Percentiles rank a stretch among this genome's conserved stretches.
Conservation (phyloP, 1,140 invertebrate species). For the Drosophila lacteicornis region DNA sequence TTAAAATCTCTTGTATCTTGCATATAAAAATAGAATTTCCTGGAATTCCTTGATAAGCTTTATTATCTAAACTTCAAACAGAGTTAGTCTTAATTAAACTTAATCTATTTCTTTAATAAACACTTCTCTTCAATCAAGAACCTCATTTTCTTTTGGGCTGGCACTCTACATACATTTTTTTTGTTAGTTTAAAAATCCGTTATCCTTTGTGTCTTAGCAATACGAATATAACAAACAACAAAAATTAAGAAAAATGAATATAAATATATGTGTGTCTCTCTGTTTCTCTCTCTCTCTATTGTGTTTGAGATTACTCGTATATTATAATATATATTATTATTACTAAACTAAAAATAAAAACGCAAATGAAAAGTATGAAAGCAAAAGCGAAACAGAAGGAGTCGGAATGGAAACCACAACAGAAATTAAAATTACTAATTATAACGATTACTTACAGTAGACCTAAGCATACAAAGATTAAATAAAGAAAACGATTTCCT, state of each 20-base stretch:
- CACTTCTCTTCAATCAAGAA: background rate
- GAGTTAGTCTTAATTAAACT: no score
- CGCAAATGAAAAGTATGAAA: slow-evolving; percentile 10
- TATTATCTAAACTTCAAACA: no score
- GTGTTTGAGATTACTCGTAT: slow-evolving; percentile 59
- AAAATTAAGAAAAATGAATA: background rate
- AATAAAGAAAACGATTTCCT: slow-evolving; percentile 81
- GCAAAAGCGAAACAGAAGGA: slow-evolving; percentile 7
- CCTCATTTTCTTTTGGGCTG: background rate
- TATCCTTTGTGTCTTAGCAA: slow-evolving; percentile 23
- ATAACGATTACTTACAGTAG: slow-evolving; percentile 75
- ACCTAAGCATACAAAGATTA: slow-evolving; percentile 64
- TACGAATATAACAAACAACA: slow-evolving; percentile 9
- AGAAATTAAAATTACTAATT: slow-evolving; percentile 69
- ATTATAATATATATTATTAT: slow-evolving; percentile 57
- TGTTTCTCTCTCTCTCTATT: slow-evolving; percentile 53
- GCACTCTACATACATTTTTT: slow-evolving; percentile 5
- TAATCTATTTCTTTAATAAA: no score
- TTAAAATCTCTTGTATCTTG: slow-evolving; percentile 5
- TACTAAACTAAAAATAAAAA: slow-evolving; percentile 19
- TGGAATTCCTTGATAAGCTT: background rate
- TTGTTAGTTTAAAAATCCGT: background rate
- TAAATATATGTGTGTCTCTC: slow-evolving; percentile 45
- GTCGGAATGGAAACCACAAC: slow-evolving; percentile 23
- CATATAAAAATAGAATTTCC: background rate